A percentile compares a stretch with the other conserved stretches of the same genome.
phyloP scores from a whole-genome alignment of 2,113 vertebrate species.

The Silurus meridionalis region DNA sequence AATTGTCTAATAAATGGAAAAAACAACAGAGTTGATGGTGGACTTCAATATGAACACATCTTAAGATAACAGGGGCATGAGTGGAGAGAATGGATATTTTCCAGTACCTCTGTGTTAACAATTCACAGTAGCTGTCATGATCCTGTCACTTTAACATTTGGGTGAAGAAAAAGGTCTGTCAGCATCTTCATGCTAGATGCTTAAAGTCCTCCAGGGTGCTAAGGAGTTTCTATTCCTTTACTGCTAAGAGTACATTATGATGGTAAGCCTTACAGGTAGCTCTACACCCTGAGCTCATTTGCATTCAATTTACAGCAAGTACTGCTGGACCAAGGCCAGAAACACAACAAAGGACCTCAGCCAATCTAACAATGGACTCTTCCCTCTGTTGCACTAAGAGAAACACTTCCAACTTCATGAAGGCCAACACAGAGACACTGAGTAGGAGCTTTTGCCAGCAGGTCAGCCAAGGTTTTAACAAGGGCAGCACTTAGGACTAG shows the following conservation, averaged over 20 bases:
- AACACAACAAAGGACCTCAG: neutral
- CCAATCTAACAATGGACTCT: neutral
- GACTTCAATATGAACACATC: neutral
- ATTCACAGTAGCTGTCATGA: neutral
- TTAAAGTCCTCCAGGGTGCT: no score
- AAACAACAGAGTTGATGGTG: neutral
- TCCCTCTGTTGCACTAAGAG: neutral
- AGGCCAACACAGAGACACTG: neutral
- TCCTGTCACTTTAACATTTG: neutral
- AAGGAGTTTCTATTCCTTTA: no score
- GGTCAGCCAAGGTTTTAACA: neutral
- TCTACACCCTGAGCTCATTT: neutral
- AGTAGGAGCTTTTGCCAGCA: neutral
- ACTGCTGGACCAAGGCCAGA: neutral
- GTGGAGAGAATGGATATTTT: neutral
- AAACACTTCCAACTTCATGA: neutral
- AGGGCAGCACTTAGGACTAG: neutral
- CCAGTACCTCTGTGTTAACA: neutral
- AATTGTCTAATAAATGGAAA: no score
- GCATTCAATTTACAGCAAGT: neutral
- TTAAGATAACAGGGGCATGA: neutral
- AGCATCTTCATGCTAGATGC: neutral
- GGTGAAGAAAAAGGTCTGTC: neutral
- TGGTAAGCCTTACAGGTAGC: no score
- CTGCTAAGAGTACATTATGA: no score